Evolutionary conservation across 1,140 invertebrate genomes (phyloP).

Genomic region (Drosophila melanogaster): DNA sequence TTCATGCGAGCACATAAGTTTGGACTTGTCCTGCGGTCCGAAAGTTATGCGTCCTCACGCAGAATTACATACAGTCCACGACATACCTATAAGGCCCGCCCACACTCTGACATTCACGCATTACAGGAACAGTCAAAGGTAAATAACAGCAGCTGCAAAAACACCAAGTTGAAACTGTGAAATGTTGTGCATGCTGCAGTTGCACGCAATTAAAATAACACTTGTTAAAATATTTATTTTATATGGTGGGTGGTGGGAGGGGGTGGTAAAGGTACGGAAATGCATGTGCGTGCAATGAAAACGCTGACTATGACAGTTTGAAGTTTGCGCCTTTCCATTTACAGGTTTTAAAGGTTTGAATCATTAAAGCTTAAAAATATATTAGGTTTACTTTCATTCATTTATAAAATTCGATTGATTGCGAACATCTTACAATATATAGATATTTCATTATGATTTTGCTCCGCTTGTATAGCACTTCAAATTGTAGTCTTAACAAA

Average conservation of each 20-base stretch:
- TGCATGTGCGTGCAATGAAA: constrained; percentile 9
- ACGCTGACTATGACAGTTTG: constrained; percentile 36
- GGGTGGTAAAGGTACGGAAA: constrained; percentile 31
- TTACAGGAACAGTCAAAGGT: constrained; percentile 43
- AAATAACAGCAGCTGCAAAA: constrained; percentile 53
- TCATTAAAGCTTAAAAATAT: neutral
- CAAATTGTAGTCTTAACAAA: no score
- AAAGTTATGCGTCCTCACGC: constrained; percentile 61
- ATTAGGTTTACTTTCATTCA: neutral
- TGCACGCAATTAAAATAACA: constrained; percentile 81
- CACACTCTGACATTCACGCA: constrained; percentile 6
- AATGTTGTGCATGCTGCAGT: constrained; percentile 54
- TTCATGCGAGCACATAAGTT: constrained; percentile 21
- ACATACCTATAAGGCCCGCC: constrained; percentile 2
- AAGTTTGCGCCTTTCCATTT: constrained; percentile 22
- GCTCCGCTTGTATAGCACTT: no score
- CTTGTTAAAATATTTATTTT: constrained; percentile 81
- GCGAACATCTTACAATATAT: no score
- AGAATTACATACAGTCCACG: constrained; percentile 12
- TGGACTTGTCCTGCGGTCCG: constrained; percentile 18
- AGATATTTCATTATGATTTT: no score
- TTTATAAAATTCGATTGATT: no score
- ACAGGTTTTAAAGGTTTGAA: neutral
- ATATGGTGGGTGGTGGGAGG: constrained; percentile 40
- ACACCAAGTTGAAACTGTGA: constrained; percentile 26